Conservation (phyloP, 2,797 vertebrate genomes). For the Echiichthys vipera region DNA sequence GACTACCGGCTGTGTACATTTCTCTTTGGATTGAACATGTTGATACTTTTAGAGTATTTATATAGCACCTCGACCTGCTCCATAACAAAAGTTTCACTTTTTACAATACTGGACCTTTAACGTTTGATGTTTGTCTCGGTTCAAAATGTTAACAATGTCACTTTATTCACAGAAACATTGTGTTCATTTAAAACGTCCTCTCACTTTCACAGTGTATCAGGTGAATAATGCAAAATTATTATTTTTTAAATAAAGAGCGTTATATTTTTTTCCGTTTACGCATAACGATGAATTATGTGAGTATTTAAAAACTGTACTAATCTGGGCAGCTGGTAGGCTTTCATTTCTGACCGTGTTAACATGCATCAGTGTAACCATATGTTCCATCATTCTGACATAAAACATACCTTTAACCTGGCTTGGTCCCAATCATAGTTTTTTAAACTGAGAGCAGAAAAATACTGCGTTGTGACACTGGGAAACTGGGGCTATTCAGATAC, state of each 20-base stretch:
- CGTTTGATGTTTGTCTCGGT: not conserved
- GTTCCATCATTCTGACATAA: constrained; percentile 58
- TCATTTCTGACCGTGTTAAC: constrained; percentile 46
- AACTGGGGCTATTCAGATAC: constrained; percentile 76
- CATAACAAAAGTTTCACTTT: too few relatives aligned
- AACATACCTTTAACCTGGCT: constrained; percentile 41
- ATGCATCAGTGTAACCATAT: constrained; percentile 43
- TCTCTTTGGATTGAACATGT: too few relatives aligned
- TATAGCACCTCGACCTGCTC: too few relatives aligned
- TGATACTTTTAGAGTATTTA: too few relatives aligned
- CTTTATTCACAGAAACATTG: not conserved
- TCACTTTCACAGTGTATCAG: not conserved
- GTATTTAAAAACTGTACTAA: constrained; percentile 23
- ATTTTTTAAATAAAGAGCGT: not conserved
- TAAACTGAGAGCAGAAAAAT: constrained; percentile 56
- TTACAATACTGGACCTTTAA: too few relatives aligned
- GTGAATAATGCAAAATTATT: not conserved
- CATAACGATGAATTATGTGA: not conserved
- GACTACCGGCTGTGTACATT: too few relatives aligned
- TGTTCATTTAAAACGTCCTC: constrained; percentile 3
- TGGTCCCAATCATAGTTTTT: constrained; percentile 28
- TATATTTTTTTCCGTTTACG: not conserved
- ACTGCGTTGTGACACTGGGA: constrained; percentile 64
- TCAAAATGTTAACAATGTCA: not conserved
- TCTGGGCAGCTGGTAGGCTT: constrained; percentile 28